phyloP scores from a whole-genome alignment of 2,797 vertebrate genomes.

The Danio choprae region DNA sequence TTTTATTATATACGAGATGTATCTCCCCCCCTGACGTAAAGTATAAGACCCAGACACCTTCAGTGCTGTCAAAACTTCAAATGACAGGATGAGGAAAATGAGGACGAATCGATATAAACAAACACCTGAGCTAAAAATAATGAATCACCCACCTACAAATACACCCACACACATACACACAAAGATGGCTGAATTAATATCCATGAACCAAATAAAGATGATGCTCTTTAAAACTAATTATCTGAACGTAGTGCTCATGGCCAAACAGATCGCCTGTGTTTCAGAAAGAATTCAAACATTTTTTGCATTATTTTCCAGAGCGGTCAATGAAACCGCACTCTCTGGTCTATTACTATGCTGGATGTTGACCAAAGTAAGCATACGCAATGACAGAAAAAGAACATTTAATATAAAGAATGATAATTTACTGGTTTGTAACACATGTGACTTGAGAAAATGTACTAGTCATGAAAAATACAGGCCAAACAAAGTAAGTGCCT shows the following conservation, averaged over 20 bases:
- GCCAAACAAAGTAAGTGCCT: too few species aligned
- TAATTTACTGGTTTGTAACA: too few species aligned
- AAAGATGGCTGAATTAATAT: not conserved
- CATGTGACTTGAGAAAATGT: too few species aligned
- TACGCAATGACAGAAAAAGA: slow-evolving; percentile 33
- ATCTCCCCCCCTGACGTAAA: slow-evolving; percentile 57
- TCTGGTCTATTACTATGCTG: slow-evolving; percentile 54
- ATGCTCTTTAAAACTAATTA: slow-evolving; percentile 21
- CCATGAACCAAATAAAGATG: not conserved
- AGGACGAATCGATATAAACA: slow-evolving; percentile 79
- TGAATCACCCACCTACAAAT: slow-evolving; percentile 5
- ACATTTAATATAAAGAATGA: slow-evolving; percentile 30
- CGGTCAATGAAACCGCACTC: slow-evolving; percentile 18
- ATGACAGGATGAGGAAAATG: slow-evolving; percentile 72
- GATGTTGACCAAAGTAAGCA: slow-evolving; percentile 51
- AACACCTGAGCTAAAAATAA: slow-evolving; percentile 35
- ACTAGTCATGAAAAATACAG: too few species aligned
- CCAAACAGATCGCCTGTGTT: slow-evolving; percentile 3
- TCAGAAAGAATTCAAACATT: slow-evolving; percentile 26
- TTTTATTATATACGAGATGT: slow-evolving; percentile 72
- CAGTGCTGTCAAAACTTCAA: slow-evolving; percentile 60
- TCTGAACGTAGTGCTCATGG: not conserved
- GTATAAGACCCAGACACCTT: slow-evolving; percentile 50
- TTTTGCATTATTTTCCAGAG: slow-evolving; percentile 2
- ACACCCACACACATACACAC: not conserved